phyloP scores from a whole-genome alignment of 2,888 invertebrate species.

The Eupeodes luniger region DNA sequence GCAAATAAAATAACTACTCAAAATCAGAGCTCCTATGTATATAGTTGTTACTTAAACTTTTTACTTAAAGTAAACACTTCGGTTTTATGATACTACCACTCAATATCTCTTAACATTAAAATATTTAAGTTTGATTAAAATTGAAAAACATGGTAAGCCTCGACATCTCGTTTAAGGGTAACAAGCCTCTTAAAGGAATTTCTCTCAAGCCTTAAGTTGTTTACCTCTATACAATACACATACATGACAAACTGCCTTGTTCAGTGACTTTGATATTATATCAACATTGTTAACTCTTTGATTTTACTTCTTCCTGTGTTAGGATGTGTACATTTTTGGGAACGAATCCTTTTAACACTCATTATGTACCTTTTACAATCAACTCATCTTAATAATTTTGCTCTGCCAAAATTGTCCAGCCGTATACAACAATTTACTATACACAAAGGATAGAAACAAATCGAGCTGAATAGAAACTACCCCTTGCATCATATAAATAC shows the following conservation, averaged over 20 bases:
- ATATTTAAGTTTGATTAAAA: too few species aligned
- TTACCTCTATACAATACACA: background rate
- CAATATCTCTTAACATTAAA: too few species aligned
- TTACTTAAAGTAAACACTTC: too few species aligned
- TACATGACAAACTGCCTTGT: background rate
- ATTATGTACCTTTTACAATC: slow-evolving; percentile 30
- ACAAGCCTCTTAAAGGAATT: background rate
- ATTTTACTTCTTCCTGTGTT: background rate
- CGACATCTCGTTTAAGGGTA: too few species aligned
- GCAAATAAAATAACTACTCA: too few species aligned
- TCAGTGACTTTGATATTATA: background rate
- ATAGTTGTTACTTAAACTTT: too few species aligned
- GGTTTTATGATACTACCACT: too few species aligned
- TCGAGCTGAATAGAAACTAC: background rate
- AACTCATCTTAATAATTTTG: slow-evolving; percentile 51
- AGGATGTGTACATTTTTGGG: slow-evolving; percentile 11
- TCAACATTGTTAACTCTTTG: slow-evolving; percentile 2
- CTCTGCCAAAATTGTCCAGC: slow-evolving; percentile 31
- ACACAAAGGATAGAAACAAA: slow-evolving; percentile 8
- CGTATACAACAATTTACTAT: slow-evolving; percentile 14
- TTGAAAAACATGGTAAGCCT: too few species aligned
- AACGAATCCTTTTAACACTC: slow-evolving; percentile 8
- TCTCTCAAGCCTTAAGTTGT: background rate
- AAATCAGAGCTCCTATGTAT: too few species aligned
- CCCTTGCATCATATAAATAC: background rate